phyloP scores from a whole-genome alignment of 2,113 vertebrate genomes.

The Hippocampus mohnikei region DNA sequence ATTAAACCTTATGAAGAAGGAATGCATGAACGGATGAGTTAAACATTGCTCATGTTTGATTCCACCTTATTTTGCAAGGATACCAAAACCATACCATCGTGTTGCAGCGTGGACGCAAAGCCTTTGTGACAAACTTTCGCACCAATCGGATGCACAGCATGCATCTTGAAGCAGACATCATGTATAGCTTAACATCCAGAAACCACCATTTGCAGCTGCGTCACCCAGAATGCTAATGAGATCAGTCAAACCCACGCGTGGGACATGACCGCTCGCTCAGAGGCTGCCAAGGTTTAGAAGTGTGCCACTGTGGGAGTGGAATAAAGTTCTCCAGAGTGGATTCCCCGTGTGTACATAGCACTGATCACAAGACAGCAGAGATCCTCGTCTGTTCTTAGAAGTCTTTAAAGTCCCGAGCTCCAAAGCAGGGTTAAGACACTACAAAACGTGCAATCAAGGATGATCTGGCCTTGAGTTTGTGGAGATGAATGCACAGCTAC shows the following conservation, averaged over 20 bases:
- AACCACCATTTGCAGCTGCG: conserved; percentile 1
- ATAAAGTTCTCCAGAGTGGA: conserved; percentile 7
- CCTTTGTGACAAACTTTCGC: conserved; percentile 41
- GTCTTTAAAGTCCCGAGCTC: not conserved
- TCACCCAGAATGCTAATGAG: conserved; percentile 11
- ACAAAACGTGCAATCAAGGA: not conserved
- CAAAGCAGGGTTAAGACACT: not conserved
- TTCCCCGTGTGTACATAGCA: not conserved
- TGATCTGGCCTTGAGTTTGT: not conserved
- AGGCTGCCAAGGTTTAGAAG: conserved; percentile 16
- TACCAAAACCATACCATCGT: no score
- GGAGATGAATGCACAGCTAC: conserved; percentile 12
- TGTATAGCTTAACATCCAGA: not conserved
- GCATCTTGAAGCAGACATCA: conserved; percentile 10
- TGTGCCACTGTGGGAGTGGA: not conserved
- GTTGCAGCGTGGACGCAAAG: not conserved
- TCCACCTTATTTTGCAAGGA: no score
- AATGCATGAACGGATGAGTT: conserved; percentile 37
- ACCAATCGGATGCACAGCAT: conserved; percentile 51
- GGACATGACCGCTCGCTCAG: conserved; percentile 5
- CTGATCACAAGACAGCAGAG: not conserved
- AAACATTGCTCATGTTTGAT: conserved; percentile 1
- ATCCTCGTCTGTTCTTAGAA: not conserved
- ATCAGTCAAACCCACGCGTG: conserved; percentile 13
- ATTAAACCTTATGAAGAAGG: conserved; percentile 4